A percentile compares a stretch with the other conserved stretches of the same genome.
Conservation (phyloP, 2,797 vertebrate species). For the Lindbergichthys nudifrons region DNA sequence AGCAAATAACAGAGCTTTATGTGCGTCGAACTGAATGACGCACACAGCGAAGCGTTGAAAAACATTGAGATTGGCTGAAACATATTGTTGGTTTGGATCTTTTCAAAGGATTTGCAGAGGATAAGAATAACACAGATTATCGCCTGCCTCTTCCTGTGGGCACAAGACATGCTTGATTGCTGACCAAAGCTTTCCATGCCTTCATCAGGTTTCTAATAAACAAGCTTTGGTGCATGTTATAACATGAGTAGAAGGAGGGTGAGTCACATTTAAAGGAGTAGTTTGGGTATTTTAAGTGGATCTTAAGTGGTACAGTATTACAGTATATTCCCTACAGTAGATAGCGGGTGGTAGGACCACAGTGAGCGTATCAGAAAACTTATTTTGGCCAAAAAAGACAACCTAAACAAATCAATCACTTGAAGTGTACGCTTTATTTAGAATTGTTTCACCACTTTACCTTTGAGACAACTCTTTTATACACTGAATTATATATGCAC, state of each 20-base stretch:
- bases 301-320: too few species aligned
- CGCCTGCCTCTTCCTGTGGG: neutral
- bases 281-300: too few species aligned
- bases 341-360: too few species aligned
- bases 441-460: too few species aligned
- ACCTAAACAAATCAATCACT: too few species aligned
- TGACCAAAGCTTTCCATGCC: neutral
- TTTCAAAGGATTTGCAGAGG: neutral
- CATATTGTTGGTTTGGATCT: neutral
- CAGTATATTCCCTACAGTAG: too few species aligned
- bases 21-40: too few species aligned
- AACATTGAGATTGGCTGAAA: neutral
- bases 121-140: neutral
- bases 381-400: too few species aligned
- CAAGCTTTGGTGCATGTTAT: slow-evolving; percentile 12
- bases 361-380: too few species aligned
- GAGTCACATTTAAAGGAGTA: slow-evolving; percentile 17
- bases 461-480: too few species aligned
- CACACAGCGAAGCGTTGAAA: neutral
- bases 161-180: neutral
- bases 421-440: too few species aligned
- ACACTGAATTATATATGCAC: too few species aligned
- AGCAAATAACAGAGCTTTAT: neutral
- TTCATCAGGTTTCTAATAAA: slow-evolving; percentile 8
- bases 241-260: slow-evolving; percentile 30